Conservation (phyloP, 2,113 vertebrate genomes). For the Mugil cephalus region DNA sequence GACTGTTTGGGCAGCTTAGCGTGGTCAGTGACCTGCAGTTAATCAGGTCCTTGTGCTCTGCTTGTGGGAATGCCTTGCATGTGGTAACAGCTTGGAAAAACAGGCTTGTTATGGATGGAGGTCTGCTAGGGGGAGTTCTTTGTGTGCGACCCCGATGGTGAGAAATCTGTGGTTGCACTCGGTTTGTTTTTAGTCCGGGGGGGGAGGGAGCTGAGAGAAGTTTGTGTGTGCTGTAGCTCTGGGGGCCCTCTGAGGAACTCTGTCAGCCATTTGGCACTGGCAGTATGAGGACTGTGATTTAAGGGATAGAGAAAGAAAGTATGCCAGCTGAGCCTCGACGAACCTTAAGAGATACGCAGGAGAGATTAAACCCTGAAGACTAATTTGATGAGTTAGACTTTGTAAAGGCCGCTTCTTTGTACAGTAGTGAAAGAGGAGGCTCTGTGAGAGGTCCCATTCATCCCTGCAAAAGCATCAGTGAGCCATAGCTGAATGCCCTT, state of each 20-base stretch:
- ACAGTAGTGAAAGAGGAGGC: conserved; percentile 11
- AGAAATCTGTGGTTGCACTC: conserved; percentile 42
- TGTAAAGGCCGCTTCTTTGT: conserved; percentile 34
- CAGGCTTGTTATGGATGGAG: conserved; percentile 61
- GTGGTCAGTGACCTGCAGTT: conserved; percentile 72
- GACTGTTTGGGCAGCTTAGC: conserved; percentile 50
- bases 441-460: conserved; percentile 31
- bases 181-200: conserved; percentile 15
- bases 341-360: conserved; percentile 38
- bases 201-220: conserved; percentile 11
- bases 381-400: conserved; percentile 29
- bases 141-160: conserved; percentile 61
- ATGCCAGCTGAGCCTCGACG: conserved; percentile 22
- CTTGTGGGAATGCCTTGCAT: conserved; percentile 67
- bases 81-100: conserved; percentile 71
- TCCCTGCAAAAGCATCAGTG: conserved; percentile 5
- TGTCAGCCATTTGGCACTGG: conserved; percentile 48
- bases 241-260: conserved; percentile 43
- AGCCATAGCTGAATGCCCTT: conserved; percentile 21
- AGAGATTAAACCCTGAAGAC: conserved; percentile 28
- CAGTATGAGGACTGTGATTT: conserved; percentile 37
- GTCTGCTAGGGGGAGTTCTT: conserved; percentile 55
- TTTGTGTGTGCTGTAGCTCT: conserved; percentile 49
- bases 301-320: conserved; percentile 25
- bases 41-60: conserved; percentile 65